Evolutionary conservation across 2,888 invertebrate species (phyloP), one percentile per base, ranked within the genome.

Genomic region (Globia sparganii): DNA sequence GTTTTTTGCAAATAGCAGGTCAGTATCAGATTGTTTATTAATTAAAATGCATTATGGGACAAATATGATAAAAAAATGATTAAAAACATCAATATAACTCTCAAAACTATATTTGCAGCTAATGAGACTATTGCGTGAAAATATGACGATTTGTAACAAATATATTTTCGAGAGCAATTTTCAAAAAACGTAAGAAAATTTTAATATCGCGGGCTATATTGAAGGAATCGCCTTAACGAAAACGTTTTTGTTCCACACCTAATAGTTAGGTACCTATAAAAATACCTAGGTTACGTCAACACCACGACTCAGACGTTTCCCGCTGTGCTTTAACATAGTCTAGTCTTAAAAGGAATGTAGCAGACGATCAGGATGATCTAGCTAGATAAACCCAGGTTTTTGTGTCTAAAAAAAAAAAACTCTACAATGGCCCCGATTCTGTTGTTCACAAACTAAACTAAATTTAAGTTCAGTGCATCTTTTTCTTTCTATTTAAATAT

Each of bases 311-410:
- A 49, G 43, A 61, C 2, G 69, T 34, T 5, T 15, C 85, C 81
- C 69, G 81, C 82, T 83, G 85, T 31, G 76, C 8, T 62, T 15
- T 15, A 58, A 70, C 66, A 62, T 56, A 59, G 67, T 49, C 5
- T 46, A 0, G 28, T 40, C 69, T 5, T 64, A 72, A 28, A 72
- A 62, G 81, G 85, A 37, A 66, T 61, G 9, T 2, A 11, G 21
- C 2, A 46, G 15, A 70, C 59, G 80, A 34, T 67, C 64, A 64
- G 28, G 46, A 65, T 64, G 15, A 40, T 69, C 40, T 56, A 62
- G 68, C 40, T 56, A 62, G 68, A 61, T 66, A 49, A 21, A 53
- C 40, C 4, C 25, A 28, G n/a, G 59, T n/a, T 66, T 34, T 66
- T 62, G 18, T 56, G 11, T 49, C 9, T 46, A 62, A 8, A 2